Conservation (phyloP, 1,140 invertebrate species). For the Diorhabda sublineata region DNA sequence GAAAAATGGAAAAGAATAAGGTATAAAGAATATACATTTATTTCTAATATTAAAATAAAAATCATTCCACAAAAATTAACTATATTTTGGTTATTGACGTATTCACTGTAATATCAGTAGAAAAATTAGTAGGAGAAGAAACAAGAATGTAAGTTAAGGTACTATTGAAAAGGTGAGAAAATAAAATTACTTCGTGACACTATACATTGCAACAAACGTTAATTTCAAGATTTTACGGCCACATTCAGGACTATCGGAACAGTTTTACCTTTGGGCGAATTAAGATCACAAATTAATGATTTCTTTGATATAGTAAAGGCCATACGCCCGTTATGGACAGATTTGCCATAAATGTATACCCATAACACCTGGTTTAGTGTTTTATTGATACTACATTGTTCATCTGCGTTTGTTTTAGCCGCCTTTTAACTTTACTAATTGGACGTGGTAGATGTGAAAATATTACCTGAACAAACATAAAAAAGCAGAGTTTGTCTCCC, state of each 20-base stretch:
- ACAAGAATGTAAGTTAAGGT: too few species aligned
- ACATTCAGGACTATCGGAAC: neutral
- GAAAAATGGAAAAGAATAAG: too few species aligned
- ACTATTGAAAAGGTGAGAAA: too few species aligned
- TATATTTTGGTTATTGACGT: too few species aligned
- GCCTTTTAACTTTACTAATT: neutral
- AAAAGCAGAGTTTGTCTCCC: neutral
- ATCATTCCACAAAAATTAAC: too few species aligned
- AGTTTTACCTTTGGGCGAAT: slow-evolving; percentile 1
- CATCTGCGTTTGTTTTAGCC: slow-evolving; percentile 1
- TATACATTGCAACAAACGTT: neutral
- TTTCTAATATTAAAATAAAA: too few species aligned
- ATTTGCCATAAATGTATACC: neutral
- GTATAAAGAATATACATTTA: too few species aligned
- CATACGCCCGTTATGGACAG: neutral
- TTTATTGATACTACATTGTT: slow-evolving; percentile 1
- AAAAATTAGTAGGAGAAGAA: too few species aligned
- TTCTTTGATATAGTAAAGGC: slow-evolving; percentile 1
- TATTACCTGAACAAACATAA: neutral
- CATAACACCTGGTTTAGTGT: slow-evolving; percentile 2
- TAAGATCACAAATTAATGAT: slow-evolving; percentile 1
- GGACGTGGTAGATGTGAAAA: slow-evolving; percentile 1
- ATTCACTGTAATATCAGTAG: too few species aligned
- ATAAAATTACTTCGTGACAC: neutral
- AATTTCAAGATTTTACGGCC: neutral